Evolutionary conservation across 2,888 invertebrate species (phyloP).

Genomic region (Aleiodes testaceus): DNA sequence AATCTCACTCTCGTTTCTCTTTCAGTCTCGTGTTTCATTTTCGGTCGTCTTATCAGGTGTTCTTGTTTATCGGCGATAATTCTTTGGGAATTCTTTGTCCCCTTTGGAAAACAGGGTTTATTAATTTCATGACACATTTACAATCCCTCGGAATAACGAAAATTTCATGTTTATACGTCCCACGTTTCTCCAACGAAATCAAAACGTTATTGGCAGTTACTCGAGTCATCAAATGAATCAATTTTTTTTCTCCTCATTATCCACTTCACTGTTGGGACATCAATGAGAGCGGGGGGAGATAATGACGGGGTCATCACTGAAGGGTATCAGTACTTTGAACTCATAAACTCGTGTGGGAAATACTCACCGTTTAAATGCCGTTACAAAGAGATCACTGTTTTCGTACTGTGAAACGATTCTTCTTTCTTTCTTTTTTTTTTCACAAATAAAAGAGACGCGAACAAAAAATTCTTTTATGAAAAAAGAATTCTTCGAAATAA

Average conservation of each 20-base stretch:
- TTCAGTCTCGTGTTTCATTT: constrained; percentile 38
- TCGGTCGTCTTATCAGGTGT: constrained; percentile 50
- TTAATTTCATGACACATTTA: too few relatives aligned
- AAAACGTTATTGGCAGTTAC: not conserved
- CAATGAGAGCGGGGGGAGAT: constrained; percentile 55
- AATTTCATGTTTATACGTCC: constrained; percentile 12
- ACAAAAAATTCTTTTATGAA: not conserved
- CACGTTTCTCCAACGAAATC: too few relatives aligned
- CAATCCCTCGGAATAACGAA: too few relatives aligned
- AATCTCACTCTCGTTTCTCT: constrained; percentile 49
- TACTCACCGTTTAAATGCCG: constrained; percentile 14
- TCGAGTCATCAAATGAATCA: constrained; percentile 2
- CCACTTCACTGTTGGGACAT: constrained; percentile 34
- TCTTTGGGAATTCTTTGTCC: too few relatives aligned
- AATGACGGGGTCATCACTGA: constrained; percentile 55
- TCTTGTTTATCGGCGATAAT: constrained; percentile 44
- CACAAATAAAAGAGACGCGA: not conserved
- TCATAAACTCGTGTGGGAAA: constrained; percentile 24
- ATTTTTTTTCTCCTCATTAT: constrained; percentile 11
- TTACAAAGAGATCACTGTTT: constrained; percentile 7
- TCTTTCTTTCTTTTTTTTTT: not conserved
- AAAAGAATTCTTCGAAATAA: not conserved
- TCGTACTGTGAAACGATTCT: not conserved
- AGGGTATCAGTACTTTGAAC: constrained; percentile 54
- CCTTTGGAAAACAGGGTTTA: too few relatives aligned